Base-by-base conservation (phyloP, 2,888 invertebrate species). In the Oscheius sp. region DNA sequence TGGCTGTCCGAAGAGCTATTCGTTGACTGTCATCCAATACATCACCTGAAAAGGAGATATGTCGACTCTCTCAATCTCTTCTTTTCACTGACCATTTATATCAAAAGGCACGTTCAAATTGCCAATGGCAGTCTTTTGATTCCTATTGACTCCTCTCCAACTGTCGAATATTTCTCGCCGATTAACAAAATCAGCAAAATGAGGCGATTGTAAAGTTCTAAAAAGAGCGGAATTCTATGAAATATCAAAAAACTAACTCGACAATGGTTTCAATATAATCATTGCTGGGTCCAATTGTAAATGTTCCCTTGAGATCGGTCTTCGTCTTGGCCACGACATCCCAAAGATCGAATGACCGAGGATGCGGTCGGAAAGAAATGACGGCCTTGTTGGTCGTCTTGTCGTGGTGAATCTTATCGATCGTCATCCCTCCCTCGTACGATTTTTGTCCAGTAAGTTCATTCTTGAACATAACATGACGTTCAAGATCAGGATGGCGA, bases 341-440 rank as follows among this genome's bases (percentile, higher is more conserved):
- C 3, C 49, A 66, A 1, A 66, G 29, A 66, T 66, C 66, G n/a
- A 49, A 66, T 18, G 66, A 66, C n/a, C 66, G 21, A n/a, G 52
- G 52, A 66, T 66, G 66, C n/a, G 66, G 66, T 16, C 66, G 66
- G 18, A 66, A 52, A 7, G 52, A 52, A 29, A 66, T 29, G 1
- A 27, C 13, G 45, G 21, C n/a, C 23, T 21, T 21, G 7, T 21
- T 52, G 9, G 41, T 45, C 13, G 3, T 21, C 9, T 61, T 18
- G 5, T 43, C 23, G 18, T 18, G 18, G 2, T n/a, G 13, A n/a
- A 66, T 66, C 18, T 27, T 25, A 12, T 66, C 52, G 9, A 66
- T 52, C 13, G 66, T 66, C 66, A 66, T 66, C n/a, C 66, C 66
- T 12, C 52, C 66, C 25, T 66, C 66, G 35, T 66, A 66, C 12